Evolutionary conservation across 2,797 vertebrate species (phyloP).

Genomic region (Hydrophis major): DNA sequence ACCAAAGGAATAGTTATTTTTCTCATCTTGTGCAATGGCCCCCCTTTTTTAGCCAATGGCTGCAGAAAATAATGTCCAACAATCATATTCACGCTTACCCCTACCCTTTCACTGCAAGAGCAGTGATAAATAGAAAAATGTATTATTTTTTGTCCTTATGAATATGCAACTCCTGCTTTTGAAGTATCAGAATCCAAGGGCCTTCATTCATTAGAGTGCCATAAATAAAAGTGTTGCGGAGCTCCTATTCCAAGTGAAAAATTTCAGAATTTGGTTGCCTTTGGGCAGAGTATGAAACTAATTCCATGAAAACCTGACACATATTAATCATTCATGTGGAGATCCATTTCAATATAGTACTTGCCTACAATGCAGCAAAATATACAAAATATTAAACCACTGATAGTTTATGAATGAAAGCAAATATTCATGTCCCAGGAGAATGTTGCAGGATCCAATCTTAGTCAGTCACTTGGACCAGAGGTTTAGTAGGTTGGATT

Average conservation of each 20-base stretch:
- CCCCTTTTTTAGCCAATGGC: background rate
- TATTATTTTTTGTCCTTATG: background rate
- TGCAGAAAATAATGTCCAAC: background rate
- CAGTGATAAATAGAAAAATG: background rate
- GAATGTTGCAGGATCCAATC: background rate
- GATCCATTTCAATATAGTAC: background rate
- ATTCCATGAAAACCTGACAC: background rate
- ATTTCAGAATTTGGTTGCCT: background rate
- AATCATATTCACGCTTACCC: background rate
- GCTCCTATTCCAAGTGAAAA: background rate
- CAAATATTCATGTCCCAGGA: background rate
- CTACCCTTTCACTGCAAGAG: background rate
- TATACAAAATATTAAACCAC: background rate
- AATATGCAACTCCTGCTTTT: background rate
- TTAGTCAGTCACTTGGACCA: background rate
- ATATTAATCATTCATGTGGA: background rate
- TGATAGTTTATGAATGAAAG: background rate
- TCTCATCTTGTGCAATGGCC: background rate
- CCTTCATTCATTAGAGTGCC: background rate
- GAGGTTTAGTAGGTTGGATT: background rate
- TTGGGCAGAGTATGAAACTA: background rate
- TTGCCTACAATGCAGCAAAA: background rate
- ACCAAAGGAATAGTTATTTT: background rate
- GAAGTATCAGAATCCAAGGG: background rate
- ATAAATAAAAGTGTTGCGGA: background rate